Conservation (phyloP, 1,140 invertebrate species). For the Bombus waltoni region DNA sequence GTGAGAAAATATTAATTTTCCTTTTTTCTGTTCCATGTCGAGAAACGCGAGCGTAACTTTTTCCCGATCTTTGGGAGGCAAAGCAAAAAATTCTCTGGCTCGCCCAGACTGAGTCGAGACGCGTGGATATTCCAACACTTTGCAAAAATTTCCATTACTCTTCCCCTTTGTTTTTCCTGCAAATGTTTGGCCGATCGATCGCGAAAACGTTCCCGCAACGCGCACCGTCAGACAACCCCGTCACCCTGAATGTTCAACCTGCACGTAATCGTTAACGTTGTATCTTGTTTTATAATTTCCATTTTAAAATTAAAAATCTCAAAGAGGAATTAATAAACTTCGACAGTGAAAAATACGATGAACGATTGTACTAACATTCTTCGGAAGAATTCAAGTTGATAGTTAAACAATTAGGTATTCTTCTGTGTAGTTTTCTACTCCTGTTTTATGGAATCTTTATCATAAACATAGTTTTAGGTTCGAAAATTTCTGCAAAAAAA, state of each 20-base stretch:
- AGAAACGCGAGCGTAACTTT: neutral
- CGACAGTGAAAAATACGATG: neutral
- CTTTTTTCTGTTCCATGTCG: neutral
- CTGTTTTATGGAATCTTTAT: too few relatives aligned
- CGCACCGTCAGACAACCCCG: neutral
- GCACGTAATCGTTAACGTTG: neutral
- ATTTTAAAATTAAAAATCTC: neutral
- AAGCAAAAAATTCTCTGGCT: slow-evolving; percentile 33
- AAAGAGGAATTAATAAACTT: too few relatives aligned
- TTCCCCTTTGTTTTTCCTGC: slow-evolving; percentile 41
- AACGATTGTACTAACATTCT: neutral
- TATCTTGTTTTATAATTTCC: neutral
- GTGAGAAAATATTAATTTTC: neutral
- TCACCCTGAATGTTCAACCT: neutral
- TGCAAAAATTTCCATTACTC: slow-evolving; percentile 65
- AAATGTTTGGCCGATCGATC: slow-evolving; percentile 52
- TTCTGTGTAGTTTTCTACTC: neutral
- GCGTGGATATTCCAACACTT: slow-evolving; percentile 34
- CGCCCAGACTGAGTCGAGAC: too few relatives aligned
- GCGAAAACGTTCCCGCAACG: slow-evolving; percentile 2
- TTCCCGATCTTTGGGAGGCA: slow-evolving; percentile 4
- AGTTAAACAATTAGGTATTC: too few relatives aligned
- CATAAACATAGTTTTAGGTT: neutral
- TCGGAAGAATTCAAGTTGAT: neutral
- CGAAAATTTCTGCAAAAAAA: rapidly evolving